phyloP scores from a whole-genome alignment of 2,888 invertebrate species.

The Sinodicranocentrus sp. region DNA sequence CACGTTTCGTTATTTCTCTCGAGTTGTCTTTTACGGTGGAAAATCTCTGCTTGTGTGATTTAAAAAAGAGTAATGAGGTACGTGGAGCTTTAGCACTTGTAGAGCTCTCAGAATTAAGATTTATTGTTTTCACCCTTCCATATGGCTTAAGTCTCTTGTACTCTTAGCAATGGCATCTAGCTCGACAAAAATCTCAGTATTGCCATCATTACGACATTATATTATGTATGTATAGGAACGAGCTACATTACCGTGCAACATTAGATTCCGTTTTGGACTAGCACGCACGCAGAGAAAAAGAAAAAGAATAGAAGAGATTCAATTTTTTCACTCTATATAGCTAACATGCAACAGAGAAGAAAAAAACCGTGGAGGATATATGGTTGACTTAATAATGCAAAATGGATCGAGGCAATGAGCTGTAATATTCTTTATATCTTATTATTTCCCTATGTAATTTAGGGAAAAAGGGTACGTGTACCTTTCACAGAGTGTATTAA shows the following conservation, averaged over 20 bases:
- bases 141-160: constrained; percentile 65
- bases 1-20: constrained; percentile 14
- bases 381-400: constrained; percentile 9
- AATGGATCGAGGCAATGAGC: constrained; percentile 11
- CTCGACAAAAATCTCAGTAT: constrained; percentile 42
- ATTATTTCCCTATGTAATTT: constrained; percentile 11
- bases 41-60: constrained; percentile 62
- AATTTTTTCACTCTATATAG: neutral
- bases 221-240: neutral
- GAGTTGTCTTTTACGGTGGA: neutral
- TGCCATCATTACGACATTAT: constrained; percentile 40
- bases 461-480: neutral
- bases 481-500: no score
- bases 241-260: neutral
- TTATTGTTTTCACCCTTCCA: constrained; percentile 72
- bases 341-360: neutral
- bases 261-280: neutral
- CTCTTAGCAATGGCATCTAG: constrained; percentile 8
- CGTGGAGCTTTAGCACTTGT: constrained; percentile 73
- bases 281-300: constrained; percentile 4
- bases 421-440: constrained; percentile 8
- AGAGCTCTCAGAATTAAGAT: constrained; percentile 75
- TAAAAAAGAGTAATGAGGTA: constrained; percentile 69
- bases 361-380: neutral
- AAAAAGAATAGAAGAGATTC: neutral